Base-by-base conservation (phyloP, 2,888 invertebrate species). In the Choristoneura rosaceana region DNA sequence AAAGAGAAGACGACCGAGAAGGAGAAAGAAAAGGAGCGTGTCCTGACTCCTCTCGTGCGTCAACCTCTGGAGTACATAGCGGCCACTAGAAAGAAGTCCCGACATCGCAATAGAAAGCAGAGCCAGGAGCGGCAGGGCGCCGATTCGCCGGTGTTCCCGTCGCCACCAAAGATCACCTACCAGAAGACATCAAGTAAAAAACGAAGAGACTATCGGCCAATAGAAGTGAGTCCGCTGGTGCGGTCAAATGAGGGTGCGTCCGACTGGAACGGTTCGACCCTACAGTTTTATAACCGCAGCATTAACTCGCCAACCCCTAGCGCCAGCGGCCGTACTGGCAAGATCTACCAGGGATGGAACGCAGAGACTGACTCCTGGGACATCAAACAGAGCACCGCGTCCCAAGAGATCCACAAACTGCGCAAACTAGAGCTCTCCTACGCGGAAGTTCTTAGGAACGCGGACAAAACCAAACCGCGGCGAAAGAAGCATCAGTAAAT, bases 391-490 rank as follows among this genome's bases (percentile, higher is more conserved):
- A 97, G 97, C 87, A 95, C 96, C 9, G 97, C 97, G 7, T 97
- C 97, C 12, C 97, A 97, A 83, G 97, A 97, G 81, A 96, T 98
- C 77, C 96, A 97, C 85, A 97, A 97, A 84, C 91, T 98, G 74
- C 96, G 97, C 85, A 96, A 96, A 83, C 94, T 98, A 67, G 98
- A 98, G 82, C 95, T 97, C 84, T 97, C 97, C 14, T 98, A 98
- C 87, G 98, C 98, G 7, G 98, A 98, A 88, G 98, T 96, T 25
- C 91, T 98, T 76, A 95, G 97, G 77, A 96, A 96, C 85, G 96
- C 96, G 75, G 96, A 96, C 82, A 95, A 95, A 88, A 90, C 90
- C 69, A 94, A 94, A 82, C 82, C 86, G 55, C 86, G 94, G 87
- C 94, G 94, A 80, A 94, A 93, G 82, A 94, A 93, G 82, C 94